phyloP scores from a whole-genome alignment of 2,888 invertebrate genomes.

The Caenorhabditis zanzibari region DNA sequence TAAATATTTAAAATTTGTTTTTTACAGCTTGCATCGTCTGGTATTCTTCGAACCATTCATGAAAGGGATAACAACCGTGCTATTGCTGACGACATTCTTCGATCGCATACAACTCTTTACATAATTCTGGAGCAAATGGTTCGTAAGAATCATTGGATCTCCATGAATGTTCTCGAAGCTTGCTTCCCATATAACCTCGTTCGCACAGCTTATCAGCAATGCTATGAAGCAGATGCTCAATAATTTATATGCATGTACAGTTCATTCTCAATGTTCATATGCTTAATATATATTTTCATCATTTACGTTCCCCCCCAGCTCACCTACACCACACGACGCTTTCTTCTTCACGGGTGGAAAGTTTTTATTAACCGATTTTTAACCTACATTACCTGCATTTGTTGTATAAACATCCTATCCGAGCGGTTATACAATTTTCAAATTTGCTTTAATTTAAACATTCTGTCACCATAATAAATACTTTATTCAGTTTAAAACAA shows the following conservation, averaged over 20 bases:
- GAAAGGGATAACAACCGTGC: constrained; percentile 89
- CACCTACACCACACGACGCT: background rate
- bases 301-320: constrained; percentile 5
- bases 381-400: constrained; percentile 21
- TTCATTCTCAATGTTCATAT: constrained; percentile 5
- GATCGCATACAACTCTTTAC: constrained; percentile 94
- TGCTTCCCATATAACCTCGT: constrained; percentile 99
- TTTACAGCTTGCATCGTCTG: constrained; percentile 92
- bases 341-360: constrained; percentile 11
- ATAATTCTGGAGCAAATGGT: constrained; percentile 96
- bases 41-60: constrained; percentile 93
- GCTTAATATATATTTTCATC: constrained; percentile 20
- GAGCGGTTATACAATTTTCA: background rate
- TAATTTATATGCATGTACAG: constrained; percentile 15
- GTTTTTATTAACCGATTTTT: constrained; percentile 8
- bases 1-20: constrained; percentile 1
- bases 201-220: constrained; percentile 94
- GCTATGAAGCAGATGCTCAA: constrained; percentile 71
- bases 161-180: constrained; percentile 98
- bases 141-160: constrained; percentile 97
- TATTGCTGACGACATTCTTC: constrained; percentile 90
- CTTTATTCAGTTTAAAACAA: constrained; percentile 20
- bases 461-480: constrained; percentile 46
- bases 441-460: constrained; percentile 59
- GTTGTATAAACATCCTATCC: constrained; percentile 23